These are phyloP conservation scores for Notechis scutatus DNA, from an alignment of 2,113 vertebrate species.

Conservation along the genomic window DNA sequence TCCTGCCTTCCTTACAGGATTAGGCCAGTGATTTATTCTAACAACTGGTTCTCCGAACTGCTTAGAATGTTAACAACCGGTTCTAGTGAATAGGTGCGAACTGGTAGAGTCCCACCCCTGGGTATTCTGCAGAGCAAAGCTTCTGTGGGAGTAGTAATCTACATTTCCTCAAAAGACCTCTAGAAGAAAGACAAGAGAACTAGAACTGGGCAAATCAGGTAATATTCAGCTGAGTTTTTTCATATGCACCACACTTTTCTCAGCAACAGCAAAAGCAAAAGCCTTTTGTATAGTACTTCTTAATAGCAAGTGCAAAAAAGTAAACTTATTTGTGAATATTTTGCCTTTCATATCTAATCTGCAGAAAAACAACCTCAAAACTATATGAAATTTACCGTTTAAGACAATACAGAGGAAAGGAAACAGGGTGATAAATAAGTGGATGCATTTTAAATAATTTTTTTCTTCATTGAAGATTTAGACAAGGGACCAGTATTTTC, in stretches of 20 bases:
- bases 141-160: not conserved
- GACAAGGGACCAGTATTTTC: no score
- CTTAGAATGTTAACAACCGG: no score
- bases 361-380: not conserved
- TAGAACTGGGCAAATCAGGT: not conserved
- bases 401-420: not conserved
- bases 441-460: not conserved
- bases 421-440: not conserved
- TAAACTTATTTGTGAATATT: not conserved
- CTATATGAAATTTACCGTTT: not conserved
- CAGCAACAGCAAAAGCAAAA: not conserved
- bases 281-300: not conserved
- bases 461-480: no score
- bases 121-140: not conserved
- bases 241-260: not conserved
- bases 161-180: not conserved
- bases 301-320: not conserved
- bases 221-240: not conserved
- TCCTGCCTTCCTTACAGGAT: no score
- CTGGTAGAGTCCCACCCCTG: no score
- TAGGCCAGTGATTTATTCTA: no score
- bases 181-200: not conserved
- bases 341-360: not conserved
- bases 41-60: no score
- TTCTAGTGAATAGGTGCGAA: no score